These are phyloP conservation scores for Tetragonula carbonaria DNA, from an alignment of 2,888 invertebrate genomes.

Conservation along the genomic window DNA sequence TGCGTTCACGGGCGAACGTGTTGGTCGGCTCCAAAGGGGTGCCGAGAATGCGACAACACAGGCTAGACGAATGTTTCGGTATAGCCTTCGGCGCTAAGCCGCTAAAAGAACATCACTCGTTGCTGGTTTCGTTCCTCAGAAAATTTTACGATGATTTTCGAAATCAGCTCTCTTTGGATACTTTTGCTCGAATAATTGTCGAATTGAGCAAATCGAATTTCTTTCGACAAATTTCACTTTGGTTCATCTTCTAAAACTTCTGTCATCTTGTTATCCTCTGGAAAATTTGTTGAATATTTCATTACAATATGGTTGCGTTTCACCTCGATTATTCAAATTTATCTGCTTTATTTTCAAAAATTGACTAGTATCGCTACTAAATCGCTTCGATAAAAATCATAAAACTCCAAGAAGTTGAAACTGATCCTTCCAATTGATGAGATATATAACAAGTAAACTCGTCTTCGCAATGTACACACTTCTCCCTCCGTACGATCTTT, in stretches of 20 bases:
- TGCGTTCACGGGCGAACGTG: constrained; percentile 14
- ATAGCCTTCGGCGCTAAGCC: background rate
- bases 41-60: background rate
- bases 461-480: background rate
- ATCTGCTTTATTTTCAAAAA: no score
- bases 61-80: background rate
- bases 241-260: no score
- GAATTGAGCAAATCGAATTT: no score
- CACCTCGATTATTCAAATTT: no score
- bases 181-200: background rate
- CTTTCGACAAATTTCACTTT: no score
- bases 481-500: background rate
- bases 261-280: no score
- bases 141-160: background rate
- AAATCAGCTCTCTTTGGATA: background rate
- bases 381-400: no score
- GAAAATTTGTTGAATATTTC: no score
- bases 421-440: background rate
- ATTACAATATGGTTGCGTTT: no score
- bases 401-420: no score
- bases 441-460: background rate
- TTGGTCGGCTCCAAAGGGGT: background rate
- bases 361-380: no score
- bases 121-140: background rate
- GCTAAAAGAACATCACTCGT: background rate